phyloP scores from a whole-genome alignment of 2,888 invertebrate species.

The Sinopyrophorus schimmeli region DNA sequence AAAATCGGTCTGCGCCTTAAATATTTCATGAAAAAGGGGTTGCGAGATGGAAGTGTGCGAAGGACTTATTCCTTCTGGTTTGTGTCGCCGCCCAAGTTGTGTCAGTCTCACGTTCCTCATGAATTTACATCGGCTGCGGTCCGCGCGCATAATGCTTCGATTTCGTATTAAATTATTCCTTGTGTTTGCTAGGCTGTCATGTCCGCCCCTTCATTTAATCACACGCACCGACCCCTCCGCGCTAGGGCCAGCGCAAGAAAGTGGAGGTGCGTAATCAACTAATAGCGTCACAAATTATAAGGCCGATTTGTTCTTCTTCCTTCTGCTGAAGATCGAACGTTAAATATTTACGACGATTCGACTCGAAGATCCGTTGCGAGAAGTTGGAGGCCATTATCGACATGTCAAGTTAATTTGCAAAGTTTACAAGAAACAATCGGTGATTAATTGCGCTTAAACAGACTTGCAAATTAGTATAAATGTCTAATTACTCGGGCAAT shows the following conservation, averaged over 20 bases:
- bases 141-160: conserved; percentile 42
- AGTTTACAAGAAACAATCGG: conserved; percentile 39
- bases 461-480: conserved; percentile 42
- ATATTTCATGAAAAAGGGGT: background rate
- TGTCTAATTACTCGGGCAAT: conserved; percentile 40
- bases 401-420: conserved; percentile 25
- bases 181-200: conserved; percentile 37
- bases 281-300: conserved; percentile 44
- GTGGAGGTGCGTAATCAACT: conserved; percentile 42
- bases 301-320: conserved; percentile 34
- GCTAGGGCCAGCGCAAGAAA: conserved; percentile 29
- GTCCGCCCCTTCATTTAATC: conserved; percentile 36
- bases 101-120: conserved; percentile 45
- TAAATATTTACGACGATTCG: conserved; percentile 4
- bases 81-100: conserved; percentile 34
- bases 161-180: conserved; percentile 44
- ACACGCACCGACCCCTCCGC: conserved; percentile 25
- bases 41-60: conserved; percentile 1
- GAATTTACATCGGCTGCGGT: conserved; percentile 47
- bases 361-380: background rate
- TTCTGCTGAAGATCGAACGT: background rate
- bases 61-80: conserved; percentile 11
- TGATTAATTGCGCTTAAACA: conserved; percentile 36
- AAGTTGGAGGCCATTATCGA: conserved; percentile 17
- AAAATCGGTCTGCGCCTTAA: no score